These are phyloP conservation scores for Patella depressa DNA, from an alignment of 2,888 invertebrate species.

Conservation along the genomic window DNA sequence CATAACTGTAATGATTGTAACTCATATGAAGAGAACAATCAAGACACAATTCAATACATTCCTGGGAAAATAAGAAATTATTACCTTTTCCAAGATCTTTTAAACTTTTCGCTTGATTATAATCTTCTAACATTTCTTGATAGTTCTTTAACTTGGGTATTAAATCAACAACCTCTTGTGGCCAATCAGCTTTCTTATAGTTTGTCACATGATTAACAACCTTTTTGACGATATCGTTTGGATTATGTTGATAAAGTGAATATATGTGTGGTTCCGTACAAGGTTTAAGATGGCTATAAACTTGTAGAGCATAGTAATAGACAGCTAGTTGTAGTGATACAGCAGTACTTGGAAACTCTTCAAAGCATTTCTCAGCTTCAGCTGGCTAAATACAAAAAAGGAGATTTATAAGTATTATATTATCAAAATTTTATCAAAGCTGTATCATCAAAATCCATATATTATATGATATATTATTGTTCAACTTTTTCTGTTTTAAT, in stretches of 20 bases:
- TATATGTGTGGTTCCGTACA: slow-evolving; percentile 39
- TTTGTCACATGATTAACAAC: slow-evolving; percentile 49
- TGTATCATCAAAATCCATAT: no score
- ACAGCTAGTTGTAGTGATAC: slow-evolving; percentile 70
- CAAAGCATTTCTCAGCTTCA: slow-evolving; percentile 68
- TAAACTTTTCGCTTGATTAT: slow-evolving; percentile 71
- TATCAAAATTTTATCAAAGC: no score
- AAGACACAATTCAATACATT: no score
- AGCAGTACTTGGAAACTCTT: slow-evolving; percentile 67
- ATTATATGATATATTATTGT: no score
- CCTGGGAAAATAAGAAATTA: slow-evolving; percentile 1
- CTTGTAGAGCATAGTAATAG: slow-evolving; percentile 71
- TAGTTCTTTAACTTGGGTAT: slow-evolving; percentile 65
- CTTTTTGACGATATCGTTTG: slow-evolving; percentile 52
- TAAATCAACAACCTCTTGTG: slow-evolving; percentile 46
- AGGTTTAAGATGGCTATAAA: slow-evolving; percentile 53
- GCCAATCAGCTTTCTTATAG: slow-evolving; percentile 47
- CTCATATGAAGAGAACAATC: no score
- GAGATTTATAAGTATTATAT: no score
- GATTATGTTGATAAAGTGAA: slow-evolving; percentile 47
- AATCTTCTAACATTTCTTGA: slow-evolving; percentile 69
- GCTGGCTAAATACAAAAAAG: slow-evolving; percentile 47
- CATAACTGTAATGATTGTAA: no score
- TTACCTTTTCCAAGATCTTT: slow-evolving; percentile 71
- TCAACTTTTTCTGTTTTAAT: no score